phyloP scores from a whole-genome alignment of 2,797 vertebrate genomes.

The Pangasius sanitwongsei region DNA sequence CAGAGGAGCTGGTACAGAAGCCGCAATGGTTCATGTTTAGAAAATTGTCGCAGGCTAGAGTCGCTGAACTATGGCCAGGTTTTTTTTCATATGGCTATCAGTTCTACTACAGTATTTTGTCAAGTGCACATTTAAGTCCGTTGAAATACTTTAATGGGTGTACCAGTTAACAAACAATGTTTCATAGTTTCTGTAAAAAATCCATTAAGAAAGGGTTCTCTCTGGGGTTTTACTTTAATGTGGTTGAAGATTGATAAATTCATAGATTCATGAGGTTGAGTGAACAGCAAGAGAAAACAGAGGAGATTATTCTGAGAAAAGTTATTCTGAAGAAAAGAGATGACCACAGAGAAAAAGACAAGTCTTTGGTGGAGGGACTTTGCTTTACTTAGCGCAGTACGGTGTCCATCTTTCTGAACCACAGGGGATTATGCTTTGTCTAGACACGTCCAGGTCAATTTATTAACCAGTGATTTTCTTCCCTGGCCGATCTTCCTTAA shows the following conservation, averaged over 20 bases:
- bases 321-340: slow-evolving; percentile 16
- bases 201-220: not conserved
- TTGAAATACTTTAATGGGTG: not conserved
- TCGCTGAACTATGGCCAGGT: not conserved
- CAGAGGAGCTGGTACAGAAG: not conserved
- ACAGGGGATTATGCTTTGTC: slow-evolving; percentile 74
- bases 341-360: slow-evolving; percentile 25
- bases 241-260: slow-evolving; percentile 11
- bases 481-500: slow-evolving; percentile 42
- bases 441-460: slow-evolving; percentile 72
- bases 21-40: not conserved
- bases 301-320: slow-evolving; percentile 14
- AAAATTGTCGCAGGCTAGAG: not conserved
- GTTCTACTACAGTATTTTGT: not conserved
- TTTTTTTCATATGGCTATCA: not conserved
- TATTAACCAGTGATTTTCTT: slow-evolving; percentile 64
- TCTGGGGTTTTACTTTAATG: slow-evolving; percentile 8
- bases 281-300: slow-evolving; percentile 19
- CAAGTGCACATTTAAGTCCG: not conserved
- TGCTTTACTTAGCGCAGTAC: slow-evolving; percentile 35
- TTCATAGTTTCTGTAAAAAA: not conserved
- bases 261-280: slow-evolving; percentile 8
- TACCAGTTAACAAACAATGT: not conserved
- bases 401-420: slow-evolving; percentile 41
- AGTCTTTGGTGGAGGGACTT: slow-evolving; percentile 17